Evolutionary conservation across 2,113 vertebrate genomes (phyloP), one percentile per base, ranked within the genome.

Genomic region (Polypterus senegalus): DNA sequence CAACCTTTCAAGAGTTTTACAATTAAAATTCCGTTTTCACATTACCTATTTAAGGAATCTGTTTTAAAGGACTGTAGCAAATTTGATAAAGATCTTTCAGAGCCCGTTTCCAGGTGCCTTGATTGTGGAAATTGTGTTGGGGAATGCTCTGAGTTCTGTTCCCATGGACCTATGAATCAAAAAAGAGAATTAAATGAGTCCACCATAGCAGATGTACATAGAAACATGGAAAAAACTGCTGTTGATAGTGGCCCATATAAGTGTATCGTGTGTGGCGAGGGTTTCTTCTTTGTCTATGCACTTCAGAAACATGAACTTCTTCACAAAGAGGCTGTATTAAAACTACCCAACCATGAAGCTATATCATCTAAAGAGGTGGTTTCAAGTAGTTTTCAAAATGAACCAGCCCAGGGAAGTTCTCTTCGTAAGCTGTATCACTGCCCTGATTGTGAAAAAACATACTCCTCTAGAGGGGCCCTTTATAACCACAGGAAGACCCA

Each of bases 91-190:
- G 27, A 27, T 27, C 27, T 27, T 27, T 27, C 27, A 27, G 27
- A 27, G 27, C 27, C 27, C 2, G 27, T 27, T 27, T 27, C 27
- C 27, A 27, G 27, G 48, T 88, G 85, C 66, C 55, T 65, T 3
- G 83, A 85, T 45, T 88, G 85, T 62, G 85, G 84, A 3, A 77
- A 82, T 54, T 63, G 70, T 43, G 86, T 86, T 66, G 64, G 69
- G 48, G 75, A 79, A 5, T 85, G 84, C 67, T 76, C 82, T 0
- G 83, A 84, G 6, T 82, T 88, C 0, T 77, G 83, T 9, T 80
- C 79, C 49, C 85, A 86, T 63, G 81, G 70, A 66, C 67, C 82
- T 27, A 27, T 27, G 27, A 27, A 27, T 27, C 27, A 27, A 27
- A 27, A 27, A 27, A 27, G 27, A 27, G 27, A 27, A 27, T 27